These are phyloP conservation scores for Acanthochromis polyacanthus DNA, from an alignment of 2,113 vertebrate genomes.

Conservation along the genomic window DNA sequence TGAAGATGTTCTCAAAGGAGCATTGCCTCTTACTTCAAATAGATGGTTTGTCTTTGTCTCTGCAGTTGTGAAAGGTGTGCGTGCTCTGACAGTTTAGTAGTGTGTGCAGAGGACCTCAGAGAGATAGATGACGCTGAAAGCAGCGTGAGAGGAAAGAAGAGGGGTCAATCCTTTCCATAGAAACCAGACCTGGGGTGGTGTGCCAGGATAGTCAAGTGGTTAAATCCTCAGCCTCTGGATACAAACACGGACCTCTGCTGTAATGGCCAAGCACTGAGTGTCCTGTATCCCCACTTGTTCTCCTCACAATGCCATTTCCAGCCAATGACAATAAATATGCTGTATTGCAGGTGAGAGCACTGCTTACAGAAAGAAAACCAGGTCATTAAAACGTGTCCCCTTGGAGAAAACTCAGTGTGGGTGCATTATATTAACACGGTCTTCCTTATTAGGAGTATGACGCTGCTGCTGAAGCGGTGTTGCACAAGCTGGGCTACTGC, in stretches of 20 bases:
- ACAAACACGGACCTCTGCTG: constrained; percentile 15
- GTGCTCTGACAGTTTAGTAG: constrained; percentile 37
- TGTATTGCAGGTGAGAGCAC: constrained; percentile 37
- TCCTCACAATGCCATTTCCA: neutral
- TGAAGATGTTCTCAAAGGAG: constrained; percentile 28
- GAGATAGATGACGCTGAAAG: constrained; percentile 30
- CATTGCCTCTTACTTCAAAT: constrained; percentile 35
- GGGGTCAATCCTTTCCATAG: constrained; percentile 39
- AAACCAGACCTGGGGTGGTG: constrained; percentile 22
- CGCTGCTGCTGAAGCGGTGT: constrained; percentile 28
- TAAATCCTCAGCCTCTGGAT: constrained; percentile 37
- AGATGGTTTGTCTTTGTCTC: constrained; percentile 26
- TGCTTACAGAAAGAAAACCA: constrained; percentile 46
- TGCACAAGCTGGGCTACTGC: constrained; percentile 44
- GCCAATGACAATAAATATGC: constrained; percentile 24
- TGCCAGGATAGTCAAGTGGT: constrained; percentile 38
- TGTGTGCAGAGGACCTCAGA: constrained; percentile 35
- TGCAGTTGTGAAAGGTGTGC: constrained; percentile 34
- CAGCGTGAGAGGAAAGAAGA: constrained; percentile 11
- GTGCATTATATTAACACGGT: constrained; percentile 51
- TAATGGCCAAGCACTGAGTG: neutral
- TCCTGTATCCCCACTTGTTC: constrained; percentile 6
- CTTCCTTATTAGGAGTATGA: constrained; percentile 61
- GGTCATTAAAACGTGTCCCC: constrained; percentile 65
- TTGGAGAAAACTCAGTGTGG: constrained; percentile 52